phyloP scores from a whole-genome alignment of 2,113 vertebrate species.

The Scytalopus superciliaris region DNA sequence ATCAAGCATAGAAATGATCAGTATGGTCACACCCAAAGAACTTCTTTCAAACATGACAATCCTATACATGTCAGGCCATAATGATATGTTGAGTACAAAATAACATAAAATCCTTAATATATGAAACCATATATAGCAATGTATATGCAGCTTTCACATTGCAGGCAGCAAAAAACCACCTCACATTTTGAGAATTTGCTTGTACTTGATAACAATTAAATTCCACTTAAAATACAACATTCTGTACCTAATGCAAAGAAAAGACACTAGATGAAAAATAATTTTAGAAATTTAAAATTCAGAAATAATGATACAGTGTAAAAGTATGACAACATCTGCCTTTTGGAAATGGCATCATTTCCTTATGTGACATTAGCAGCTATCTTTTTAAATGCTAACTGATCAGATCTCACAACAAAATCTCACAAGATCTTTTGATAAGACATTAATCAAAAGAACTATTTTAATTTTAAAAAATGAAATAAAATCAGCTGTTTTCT shows the following conservation, averaged over 20 bases:
- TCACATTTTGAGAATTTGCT: background rate
- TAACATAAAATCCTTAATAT: background rate
- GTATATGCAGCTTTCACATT: background rate
- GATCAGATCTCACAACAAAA: background rate
- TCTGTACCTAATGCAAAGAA: background rate
- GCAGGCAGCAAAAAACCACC: background rate
- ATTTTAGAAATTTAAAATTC: background rate
- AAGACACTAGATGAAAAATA: background rate
- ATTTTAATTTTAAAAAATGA: background rate
- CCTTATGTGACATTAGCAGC: background rate
- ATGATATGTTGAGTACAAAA: background rate
- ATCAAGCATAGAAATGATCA: background rate
- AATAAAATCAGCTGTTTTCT: background rate
- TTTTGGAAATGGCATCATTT: background rate
- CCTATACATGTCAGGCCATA: background rate
- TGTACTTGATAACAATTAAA: background rate
- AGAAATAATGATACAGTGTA: background rate
- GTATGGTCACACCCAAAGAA: background rate
- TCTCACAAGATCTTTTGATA: background rate
- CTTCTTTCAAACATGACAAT: background rate
- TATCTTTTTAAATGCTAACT: background rate
- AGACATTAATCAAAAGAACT: background rate
- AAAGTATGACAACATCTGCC: background rate
- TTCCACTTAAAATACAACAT: background rate
- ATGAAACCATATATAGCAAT: background rate